These are phyloP conservation scores for Procambarus clarkii DNA, from an alignment of 1,140 invertebrate genomes.

Conservation along the genomic window DNA sequence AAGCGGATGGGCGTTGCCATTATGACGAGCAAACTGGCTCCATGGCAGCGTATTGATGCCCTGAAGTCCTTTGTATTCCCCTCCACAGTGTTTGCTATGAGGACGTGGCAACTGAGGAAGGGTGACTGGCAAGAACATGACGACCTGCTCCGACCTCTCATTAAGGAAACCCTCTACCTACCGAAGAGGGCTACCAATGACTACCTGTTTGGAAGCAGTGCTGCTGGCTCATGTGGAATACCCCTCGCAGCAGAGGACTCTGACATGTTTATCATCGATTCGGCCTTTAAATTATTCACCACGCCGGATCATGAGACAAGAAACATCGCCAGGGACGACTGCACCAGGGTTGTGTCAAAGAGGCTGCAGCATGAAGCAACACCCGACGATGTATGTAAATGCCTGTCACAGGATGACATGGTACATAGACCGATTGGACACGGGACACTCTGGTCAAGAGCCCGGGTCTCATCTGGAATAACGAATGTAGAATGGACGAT, in stretches of 20 bases:
- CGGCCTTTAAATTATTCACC: constrained; percentile 63
- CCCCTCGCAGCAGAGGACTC: constrained; percentile 61
- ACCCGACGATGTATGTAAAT: too few relatives aligned
- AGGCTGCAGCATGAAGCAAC: neutral
- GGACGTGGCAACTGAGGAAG: neutral
- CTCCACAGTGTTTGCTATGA: neutral
- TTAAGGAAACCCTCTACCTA: neutral
- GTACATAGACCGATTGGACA: too few relatives aligned
- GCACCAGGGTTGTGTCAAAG: neutral
- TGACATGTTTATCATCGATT: constrained; percentile 58
- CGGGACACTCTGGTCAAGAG: too few relatives aligned
- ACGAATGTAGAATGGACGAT: too few relatives aligned
- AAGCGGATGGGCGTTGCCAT: too few relatives aligned
- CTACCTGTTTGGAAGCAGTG: constrained; percentile 46
- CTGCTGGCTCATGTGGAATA: constrained; percentile 45
- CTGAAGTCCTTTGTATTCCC: too few relatives aligned
- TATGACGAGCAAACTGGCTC: too few relatives aligned
- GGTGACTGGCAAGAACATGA: neutral
- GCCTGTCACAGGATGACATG: too few relatives aligned
- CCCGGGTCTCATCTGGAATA: too few relatives aligned
- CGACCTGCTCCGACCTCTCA: neutral
- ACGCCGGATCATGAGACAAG: constrained; percentile 6
- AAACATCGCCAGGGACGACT: neutral
- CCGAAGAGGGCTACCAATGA: neutral
- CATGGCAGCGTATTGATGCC: too few relatives aligned